Evolutionary conservation across 1,140 invertebrate species (phyloP).

Genomic region (Sinonovacula constricta): DNA sequence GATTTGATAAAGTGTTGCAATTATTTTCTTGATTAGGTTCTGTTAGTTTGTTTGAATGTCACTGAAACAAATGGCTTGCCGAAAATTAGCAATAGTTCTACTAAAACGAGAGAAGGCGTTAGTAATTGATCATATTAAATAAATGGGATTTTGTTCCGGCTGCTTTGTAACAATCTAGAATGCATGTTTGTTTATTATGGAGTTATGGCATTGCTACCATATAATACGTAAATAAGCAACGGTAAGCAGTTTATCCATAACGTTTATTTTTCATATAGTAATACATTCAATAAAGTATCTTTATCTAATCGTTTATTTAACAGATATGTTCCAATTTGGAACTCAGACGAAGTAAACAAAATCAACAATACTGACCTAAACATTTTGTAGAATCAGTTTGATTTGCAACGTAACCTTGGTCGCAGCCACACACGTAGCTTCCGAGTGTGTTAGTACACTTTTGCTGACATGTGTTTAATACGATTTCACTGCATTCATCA

Average conservation of each 20-base stretch:
- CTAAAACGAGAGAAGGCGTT: not conserved
- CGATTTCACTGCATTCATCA: slow-evolving; percentile 10
- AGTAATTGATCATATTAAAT: not conserved
- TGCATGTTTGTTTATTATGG: too few species aligned
- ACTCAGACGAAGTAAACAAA: not conserved
- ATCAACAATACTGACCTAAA: slow-evolving; percentile 5
- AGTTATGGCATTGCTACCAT: too few species aligned
- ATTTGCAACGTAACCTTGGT: not conserved
- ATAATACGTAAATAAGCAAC: too few species aligned
- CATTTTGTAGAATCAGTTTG: slow-evolving; percentile 18
- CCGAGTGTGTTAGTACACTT: slow-evolving; percentile 11
- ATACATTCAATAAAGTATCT: not conserved
- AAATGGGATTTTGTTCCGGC: too few species aligned
- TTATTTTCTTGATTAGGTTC: not conserved
- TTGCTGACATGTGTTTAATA: slow-evolving; percentile 13
- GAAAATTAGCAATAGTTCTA: not conserved
- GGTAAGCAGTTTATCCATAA: not conserved
- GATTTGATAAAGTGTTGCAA: not conserved
- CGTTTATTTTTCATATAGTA: not conserved
- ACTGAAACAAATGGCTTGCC: not conserved
- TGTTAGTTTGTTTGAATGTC: not conserved
- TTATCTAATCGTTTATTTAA: not conserved
- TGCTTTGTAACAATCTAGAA: too few species aligned
- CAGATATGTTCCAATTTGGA: not conserved
- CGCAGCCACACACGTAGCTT: slow-evolving; percentile 15